Evolutionary conservation across 2,888 invertebrate genomes (phyloP).

Genomic region (Enchytraeus crypticus): DNA sequence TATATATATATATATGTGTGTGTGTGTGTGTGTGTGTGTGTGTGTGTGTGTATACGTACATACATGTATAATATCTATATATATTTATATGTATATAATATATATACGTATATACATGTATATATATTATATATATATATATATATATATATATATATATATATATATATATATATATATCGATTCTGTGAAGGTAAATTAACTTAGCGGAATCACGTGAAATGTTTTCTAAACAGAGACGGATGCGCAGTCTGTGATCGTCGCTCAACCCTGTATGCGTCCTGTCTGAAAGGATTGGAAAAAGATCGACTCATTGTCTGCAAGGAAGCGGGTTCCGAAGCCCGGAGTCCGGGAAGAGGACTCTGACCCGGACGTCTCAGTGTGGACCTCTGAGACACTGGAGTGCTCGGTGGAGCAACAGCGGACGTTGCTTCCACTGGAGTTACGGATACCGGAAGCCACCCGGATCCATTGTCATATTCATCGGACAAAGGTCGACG

Average conservation of each 20-base stretch:
- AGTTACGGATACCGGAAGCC: neutral
- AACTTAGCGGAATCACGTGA: no score
- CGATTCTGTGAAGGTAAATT: no score
- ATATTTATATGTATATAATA: no score
- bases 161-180: no score
- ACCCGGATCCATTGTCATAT: neutral
- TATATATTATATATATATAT: neutral
- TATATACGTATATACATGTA: conserved; percentile 7
- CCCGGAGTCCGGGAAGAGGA: neutral
- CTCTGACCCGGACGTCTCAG: neutral
- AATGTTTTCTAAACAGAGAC: no score
- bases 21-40: neutral
- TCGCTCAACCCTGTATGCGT: conserved; percentile 4
- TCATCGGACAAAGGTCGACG: neutral
- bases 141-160: no score
- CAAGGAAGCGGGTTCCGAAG: neutral
- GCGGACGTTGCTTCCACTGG: neutral
- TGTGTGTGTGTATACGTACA: conserved; percentile 4
- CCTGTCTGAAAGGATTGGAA: conserved; percentile 7
- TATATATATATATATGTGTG: neutral
- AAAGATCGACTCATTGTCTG: neutral
- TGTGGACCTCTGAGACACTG: neutral
- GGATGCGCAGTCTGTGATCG: neutral
- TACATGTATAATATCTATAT: no score
- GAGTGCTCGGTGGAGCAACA: neutral